Evolutionary conservation across 2,797 vertebrate species (phyloP).

Genomic region (Darevskia mixta): DNA sequence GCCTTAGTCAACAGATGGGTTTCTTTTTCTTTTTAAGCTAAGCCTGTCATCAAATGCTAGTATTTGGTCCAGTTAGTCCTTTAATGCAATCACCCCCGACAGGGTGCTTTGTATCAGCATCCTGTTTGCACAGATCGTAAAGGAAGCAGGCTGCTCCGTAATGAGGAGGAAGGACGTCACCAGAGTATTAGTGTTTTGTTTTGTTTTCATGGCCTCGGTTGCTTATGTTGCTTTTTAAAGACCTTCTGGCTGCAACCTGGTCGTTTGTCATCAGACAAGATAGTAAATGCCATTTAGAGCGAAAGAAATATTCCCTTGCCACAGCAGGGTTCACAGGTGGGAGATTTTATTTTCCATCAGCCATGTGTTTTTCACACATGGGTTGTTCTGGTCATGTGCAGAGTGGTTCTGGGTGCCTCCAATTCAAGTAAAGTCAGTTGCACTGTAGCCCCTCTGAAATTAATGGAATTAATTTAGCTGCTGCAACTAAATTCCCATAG

Average conservation of each 20-base stretch:
- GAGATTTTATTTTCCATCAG: conserved; percentile 48
- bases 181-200: background rate
- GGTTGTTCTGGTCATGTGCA: rapidly evolving
- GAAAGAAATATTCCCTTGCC: background rate
- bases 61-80: background rate
- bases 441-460: background rate
- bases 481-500: background rate
- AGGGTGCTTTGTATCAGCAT: background rate
- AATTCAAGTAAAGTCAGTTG: background rate
- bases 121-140: background rate
- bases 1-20: background rate
- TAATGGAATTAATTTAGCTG: background rate
- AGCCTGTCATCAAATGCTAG: background rate
- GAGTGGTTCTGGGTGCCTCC: background rate
- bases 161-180: background rate
- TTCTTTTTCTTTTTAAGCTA: background rate
- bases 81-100: background rate
- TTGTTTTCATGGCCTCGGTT: background rate
- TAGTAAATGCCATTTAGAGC: background rate
- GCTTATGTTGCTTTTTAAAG: background rate
- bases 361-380: conserved; percentile 30
- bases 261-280: background rate
- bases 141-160: background rate
- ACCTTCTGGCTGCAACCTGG: conserved; percentile 9
- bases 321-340: background rate